These are phyloP conservation scores for Fratercula arctica DNA, from an alignment of 2,797 vertebrate genomes.

Conservation along the genomic window DNA sequence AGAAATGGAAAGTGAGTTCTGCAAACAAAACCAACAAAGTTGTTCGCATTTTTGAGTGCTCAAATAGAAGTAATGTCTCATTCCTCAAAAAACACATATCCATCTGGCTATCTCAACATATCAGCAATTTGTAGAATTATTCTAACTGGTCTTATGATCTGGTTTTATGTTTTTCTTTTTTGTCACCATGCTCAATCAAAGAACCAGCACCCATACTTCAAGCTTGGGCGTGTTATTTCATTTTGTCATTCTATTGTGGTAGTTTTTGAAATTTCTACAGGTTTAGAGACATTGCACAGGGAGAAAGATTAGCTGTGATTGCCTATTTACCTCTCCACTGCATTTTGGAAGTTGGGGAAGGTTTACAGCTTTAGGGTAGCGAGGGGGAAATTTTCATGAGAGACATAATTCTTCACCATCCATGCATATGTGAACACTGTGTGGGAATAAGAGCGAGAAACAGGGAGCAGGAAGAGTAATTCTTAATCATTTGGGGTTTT, in stretches of 20 bases:
- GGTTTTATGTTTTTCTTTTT: conserved; percentile 8
- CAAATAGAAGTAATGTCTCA: not conserved
- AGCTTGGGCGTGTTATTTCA: not conserved
- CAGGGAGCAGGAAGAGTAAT: not conserved
- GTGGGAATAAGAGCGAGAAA: not conserved
- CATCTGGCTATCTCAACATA: conserved; percentile 8
- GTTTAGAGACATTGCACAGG: not conserved
- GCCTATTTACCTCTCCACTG: not conserved
- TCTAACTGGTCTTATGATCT: conserved; percentile 12
- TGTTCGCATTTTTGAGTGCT: not conserved
- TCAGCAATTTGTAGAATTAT: not conserved
- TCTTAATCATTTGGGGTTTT: not conserved
- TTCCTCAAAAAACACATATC: not conserved
- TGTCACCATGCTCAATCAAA: conserved; percentile 3
- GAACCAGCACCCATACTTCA: not conserved
- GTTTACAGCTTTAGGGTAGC: not conserved
- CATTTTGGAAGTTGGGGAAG: not conserved
- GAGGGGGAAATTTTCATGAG: not conserved
- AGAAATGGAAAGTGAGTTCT: not conserved
- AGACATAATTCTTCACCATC: not conserved
- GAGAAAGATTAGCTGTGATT: not conserved
- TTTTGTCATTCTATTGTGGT: conserved; percentile 6
- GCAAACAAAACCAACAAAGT: not conserved
- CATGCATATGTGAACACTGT: not conserved
- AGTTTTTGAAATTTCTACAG: conserved; percentile 20